Conservation (phyloP, 2,113 vertebrate genomes). For the Scortum barcoo region DNA sequence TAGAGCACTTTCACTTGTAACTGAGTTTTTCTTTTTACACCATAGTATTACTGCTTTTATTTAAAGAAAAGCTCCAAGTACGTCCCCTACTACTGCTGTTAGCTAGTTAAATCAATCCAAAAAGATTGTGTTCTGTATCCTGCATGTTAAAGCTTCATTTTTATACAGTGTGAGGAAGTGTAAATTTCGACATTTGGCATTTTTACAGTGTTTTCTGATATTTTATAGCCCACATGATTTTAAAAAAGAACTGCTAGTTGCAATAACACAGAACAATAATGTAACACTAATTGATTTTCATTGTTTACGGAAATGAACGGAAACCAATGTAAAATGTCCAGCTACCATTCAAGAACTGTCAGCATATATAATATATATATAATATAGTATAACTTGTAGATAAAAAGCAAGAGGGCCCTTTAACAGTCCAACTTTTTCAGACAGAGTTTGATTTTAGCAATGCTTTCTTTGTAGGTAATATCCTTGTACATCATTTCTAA, state of each 20-base stretch:
- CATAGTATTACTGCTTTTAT: no score
- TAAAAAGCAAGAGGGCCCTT: not conserved
- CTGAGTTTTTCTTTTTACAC: no score
- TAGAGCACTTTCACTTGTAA: no score
- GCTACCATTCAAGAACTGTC: not conserved
- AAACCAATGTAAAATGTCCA: not conserved
- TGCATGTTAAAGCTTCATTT: no score
- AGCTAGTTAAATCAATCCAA: not conserved
- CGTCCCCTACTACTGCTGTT: no score
- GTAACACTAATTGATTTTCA: not conserved
- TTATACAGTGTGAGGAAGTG: not conserved
- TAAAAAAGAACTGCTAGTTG: not conserved
- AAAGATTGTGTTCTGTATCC: accelerated
- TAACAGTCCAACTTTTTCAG: not conserved
- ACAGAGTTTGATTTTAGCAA: not conserved
- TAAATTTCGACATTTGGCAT: not conserved
- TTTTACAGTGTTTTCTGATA: not conserved
- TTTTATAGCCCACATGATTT: not conserved
- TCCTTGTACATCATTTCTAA: not conserved
- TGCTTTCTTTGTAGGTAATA: not conserved
- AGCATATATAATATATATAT: no score
- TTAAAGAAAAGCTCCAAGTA: no score
- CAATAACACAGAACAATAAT: not conserved
- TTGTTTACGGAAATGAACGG: not conserved
- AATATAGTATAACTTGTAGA: not conserved